Conservation (phyloP, 2,797 vertebrate species). For the Semotilus atromaculatus region DNA sequence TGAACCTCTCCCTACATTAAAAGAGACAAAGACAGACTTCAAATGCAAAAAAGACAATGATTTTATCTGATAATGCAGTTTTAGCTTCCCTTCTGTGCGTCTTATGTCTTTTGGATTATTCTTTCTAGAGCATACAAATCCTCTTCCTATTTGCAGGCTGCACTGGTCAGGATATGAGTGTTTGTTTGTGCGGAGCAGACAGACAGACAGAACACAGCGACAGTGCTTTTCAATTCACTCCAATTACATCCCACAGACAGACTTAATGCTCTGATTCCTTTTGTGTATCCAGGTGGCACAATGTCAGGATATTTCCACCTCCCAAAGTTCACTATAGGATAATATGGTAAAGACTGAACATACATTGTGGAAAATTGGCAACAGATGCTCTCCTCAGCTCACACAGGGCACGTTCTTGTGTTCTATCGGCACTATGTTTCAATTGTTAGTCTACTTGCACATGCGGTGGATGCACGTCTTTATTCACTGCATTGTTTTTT, state of each 20-base stretch:
- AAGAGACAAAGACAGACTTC: not conserved
- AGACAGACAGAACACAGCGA: constrained; percentile 35
- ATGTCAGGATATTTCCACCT: constrained; percentile 12
- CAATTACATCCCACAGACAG: constrained; percentile 25
- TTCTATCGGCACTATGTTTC: not conserved
- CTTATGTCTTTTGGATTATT: constrained; percentile 8
- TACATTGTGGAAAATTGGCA: constrained; percentile 2
- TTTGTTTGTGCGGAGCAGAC: constrained; percentile 26
- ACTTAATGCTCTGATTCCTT: constrained; percentile 5
- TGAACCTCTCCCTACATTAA: not conserved
- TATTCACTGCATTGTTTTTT: not conserved
- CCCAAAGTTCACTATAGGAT: constrained; percentile 8
- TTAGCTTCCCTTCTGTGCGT: not conserved
- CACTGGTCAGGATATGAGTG: constrained; percentile 15
- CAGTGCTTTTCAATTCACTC: constrained; percentile 27
- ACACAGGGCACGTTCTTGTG: not conserved
- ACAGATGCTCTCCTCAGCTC: not conserved
- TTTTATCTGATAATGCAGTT: not conserved
- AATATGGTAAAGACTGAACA: constrained; percentile 1
- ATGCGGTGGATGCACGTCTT: not conserved
- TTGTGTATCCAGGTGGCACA: constrained; percentile 16
- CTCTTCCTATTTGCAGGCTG: not conserved
- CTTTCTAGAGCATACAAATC: constrained; percentile 26
- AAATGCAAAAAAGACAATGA: not conserved
- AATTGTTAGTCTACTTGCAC: not conserved